Conservation (phyloP, 2,113 vertebrate species). For the Pedionomus torquatus region DNA sequence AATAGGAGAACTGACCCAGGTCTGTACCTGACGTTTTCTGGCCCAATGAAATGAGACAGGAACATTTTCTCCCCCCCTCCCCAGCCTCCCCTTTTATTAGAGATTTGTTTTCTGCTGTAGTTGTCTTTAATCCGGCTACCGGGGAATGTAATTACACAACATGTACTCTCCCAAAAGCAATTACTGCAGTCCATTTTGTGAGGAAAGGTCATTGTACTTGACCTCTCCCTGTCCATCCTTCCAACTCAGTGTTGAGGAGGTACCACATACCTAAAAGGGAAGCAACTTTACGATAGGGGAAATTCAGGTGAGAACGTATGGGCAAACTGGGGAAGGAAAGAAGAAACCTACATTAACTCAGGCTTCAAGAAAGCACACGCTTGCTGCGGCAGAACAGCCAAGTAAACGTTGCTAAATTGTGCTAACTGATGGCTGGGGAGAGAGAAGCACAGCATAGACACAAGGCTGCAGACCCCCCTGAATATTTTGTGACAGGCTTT, state of each 20-base stretch:
- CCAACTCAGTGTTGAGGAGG: not conserved
- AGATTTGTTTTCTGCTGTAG: not conserved
- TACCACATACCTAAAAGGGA: not conserved
- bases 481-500: not conserved
- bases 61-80: not conserved
- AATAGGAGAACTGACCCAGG: not conserved
- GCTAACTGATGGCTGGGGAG: not conserved
- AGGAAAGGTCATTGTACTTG: not conserved
- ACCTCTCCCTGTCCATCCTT: not conserved
- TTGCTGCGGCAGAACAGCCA: not conserved
- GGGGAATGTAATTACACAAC: not conserved
- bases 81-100: no score
- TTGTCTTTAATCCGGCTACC: not conserved
- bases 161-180: not conserved
- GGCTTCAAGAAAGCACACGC: not conserved
- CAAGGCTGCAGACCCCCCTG: not conserved
- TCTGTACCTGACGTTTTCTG: not conserved
- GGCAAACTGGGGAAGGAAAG: not conserved
- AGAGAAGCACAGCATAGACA: not conserved
- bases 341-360: not conserved
- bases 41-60: not conserved
- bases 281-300: not conserved
- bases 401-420: not conserved
- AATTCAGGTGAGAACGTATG: not conserved
- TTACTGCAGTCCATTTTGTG: not conserved